phyloP scores from a whole-genome alignment of 1,140 invertebrate species.

The Aethina tumida region DNA sequence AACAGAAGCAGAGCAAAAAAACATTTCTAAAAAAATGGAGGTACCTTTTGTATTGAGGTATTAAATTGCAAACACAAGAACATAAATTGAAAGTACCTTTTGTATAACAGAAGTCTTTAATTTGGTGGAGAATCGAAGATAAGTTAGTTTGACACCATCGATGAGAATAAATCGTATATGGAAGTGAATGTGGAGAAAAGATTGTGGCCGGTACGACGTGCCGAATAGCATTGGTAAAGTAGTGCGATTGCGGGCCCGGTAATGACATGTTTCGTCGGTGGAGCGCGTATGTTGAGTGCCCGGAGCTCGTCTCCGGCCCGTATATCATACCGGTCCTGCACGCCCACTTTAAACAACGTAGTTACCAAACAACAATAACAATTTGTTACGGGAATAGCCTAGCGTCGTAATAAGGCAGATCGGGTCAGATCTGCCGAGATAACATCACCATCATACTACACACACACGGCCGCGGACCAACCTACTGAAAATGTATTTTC shows the following conservation, averaged over 20 bases:
- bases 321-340: conserved; percentile 31
- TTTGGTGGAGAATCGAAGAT: too few species aligned
- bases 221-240: conserved; percentile 15
- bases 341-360: conserved; percentile 35
- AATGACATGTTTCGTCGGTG: conserved; percentile 29
- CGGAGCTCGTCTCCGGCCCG: conserved; percentile 24
- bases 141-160: too few species aligned
- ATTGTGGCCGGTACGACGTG: too few species aligned
- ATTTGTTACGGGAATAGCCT: conserved; percentile 35
- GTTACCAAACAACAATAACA: conserved; percentile 38
- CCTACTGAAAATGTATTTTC: conserved; percentile 13
- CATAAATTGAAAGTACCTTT: too few species aligned
- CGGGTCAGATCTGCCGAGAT: conserved; percentile 25
- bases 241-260: conserved; percentile 26
- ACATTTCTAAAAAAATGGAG: too few species aligned
- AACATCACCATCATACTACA: too few species aligned
- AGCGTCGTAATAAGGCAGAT: conserved; percentile 32
- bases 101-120: too few species aligned
- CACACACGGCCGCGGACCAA: conserved; percentile 4
- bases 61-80: too few species aligned
- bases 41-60: too few species aligned
- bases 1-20: too few species aligned
- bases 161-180: too few species aligned
- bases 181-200: too few species aligned
- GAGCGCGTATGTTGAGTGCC: conserved; percentile 24